Base-by-base conservation (phyloP, 2,888 invertebrate genomes). In the Esperia sulphurella region DNA sequence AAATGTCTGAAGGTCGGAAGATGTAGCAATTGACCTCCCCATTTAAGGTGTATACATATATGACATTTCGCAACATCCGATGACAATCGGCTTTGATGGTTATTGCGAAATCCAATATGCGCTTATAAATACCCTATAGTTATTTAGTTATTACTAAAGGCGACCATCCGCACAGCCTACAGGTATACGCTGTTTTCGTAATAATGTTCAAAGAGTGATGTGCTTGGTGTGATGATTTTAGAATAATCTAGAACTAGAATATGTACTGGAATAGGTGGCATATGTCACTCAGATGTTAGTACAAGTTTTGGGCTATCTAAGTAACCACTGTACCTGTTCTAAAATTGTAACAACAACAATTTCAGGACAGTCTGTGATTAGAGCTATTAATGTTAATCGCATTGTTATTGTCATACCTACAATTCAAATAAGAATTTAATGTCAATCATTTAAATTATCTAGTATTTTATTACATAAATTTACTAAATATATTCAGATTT, bases 131-230 rank as follows among this genome's bases (percentile, higher is more conserved):
- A 58, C 52, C 52, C 52, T 45, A 46, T 43, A 52, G 50, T 59
- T 58, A 56, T 63, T 59, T 43, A 52, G 50, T 59, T 58, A 56
- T 63, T 59, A 58, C 49, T 54, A 29, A 42, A 54, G 45, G 50
- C 58, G 51, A 43, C 61, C 58, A 61, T 56, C 64, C 68, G 58
- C 59, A 42, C 51, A 21, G 41, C 29, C 8, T 7, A 8, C 8
- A 30, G 30, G 30, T 30, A 30, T 30, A 30, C 29, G 30, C 13
- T 3, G 46, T 50, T 49, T 65, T 55, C 51, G 59, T 55, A 66
- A 68, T 52, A 48, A 40, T 41, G 12, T 7, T 30, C 41, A 41
- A n/a, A 33, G 13, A 14, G 7, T 9, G 13, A 13, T 14, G 10
- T 39, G 14, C 13, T 4, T 13, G 39, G 14, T 39, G 39, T 14